Percentiles rank a stretch among this genome's conserved stretches.
Conservation (phyloP, 2,113 vertebrate species). For the Strigops habroptila region DNA sequence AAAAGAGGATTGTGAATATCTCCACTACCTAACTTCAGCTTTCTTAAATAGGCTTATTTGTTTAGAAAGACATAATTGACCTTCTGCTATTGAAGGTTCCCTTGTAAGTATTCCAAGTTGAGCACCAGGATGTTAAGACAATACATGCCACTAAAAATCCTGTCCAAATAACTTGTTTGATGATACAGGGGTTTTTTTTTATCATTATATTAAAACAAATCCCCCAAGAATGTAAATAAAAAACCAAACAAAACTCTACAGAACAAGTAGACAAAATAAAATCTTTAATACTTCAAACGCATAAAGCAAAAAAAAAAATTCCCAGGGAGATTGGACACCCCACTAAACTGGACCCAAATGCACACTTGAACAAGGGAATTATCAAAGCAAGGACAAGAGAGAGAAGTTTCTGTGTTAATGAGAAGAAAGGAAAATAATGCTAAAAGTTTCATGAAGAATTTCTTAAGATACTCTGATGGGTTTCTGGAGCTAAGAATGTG, state of each 20-base stretch:
- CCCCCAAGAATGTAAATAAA: background rate
- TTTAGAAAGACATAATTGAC: background rate
- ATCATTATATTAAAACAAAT: background rate
- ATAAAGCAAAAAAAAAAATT: background rate
- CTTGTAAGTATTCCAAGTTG: background rate
- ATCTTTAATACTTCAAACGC: background rate
- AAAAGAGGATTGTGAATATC: background rate
- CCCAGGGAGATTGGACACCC: background rate
- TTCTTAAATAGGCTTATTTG: background rate
- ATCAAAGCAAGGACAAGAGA: background rate
- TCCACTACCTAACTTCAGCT: background rate
- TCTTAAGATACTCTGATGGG: background rate
- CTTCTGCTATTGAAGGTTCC: background rate
- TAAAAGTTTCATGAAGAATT: background rate
- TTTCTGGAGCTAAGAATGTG: background rate
- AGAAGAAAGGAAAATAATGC: background rate
- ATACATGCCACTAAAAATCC: background rate
- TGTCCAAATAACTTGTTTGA: background rate
- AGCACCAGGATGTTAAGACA: background rate
- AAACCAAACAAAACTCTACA: background rate
- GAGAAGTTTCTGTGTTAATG: background rate
- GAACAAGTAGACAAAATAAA: background rate
- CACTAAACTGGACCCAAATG: background rate
- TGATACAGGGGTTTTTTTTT: background rate
- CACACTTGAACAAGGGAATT: background rate